Conservation (phyloP, 2,797 vertebrate genomes). For the Pogonophryne albipinna region DNA sequence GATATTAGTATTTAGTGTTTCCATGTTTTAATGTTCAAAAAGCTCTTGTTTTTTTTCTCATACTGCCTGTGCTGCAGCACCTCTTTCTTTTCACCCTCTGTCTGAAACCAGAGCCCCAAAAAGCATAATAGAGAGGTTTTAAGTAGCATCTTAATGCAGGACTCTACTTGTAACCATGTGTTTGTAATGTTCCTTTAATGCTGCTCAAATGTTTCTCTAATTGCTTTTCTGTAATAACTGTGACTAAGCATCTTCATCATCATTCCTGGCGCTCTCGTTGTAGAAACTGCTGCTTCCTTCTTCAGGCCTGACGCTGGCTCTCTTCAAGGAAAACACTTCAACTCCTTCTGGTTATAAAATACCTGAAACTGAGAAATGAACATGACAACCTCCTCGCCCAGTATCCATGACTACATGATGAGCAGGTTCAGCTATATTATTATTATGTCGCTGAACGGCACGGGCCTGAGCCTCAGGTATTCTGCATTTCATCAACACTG, state of each 20-base stretch:
- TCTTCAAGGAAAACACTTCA: constrained; percentile 18
- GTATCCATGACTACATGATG: constrained; percentile 62
- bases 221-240: neutral
- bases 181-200: neutral
- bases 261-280: constrained; percentile 1
- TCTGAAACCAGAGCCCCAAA: no score
- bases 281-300: neutral
- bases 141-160: no score
- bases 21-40: no score
- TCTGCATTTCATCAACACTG: constrained; percentile 6
- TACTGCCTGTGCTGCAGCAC: no score
- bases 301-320: neutral
- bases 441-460: constrained; percentile 3
- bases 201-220: neutral
- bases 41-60: no score
- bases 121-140: no score
- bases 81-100: no score
- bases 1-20: no score
- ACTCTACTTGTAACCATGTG: no score
- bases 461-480: neutral
- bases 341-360: neutral
- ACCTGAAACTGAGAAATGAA: constrained; percentile 2
- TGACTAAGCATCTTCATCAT: constrained; percentile 5
- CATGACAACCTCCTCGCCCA: constrained; percentile 11
- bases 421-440: neutral